phyloP scores from a whole-genome alignment of 2,797 vertebrate species.

The Myripristis murdjan region DNA sequence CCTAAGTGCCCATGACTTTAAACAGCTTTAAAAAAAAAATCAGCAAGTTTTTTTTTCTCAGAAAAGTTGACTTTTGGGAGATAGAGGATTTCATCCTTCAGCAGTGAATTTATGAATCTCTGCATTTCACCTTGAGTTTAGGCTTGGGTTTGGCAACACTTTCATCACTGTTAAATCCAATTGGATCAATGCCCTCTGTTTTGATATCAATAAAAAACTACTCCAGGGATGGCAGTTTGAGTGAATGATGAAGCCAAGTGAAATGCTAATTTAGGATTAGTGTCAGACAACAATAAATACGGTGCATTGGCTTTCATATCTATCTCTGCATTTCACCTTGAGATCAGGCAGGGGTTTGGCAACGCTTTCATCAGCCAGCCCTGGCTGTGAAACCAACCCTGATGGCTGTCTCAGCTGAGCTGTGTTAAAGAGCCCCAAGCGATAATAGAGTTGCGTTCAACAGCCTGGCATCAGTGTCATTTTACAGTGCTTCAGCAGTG shows the following conservation, averaged over 20 bases:
- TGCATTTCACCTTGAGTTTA: conserved; percentile 67
- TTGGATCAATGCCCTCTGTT: conserved; percentile 74
- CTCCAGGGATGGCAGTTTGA: conserved; percentile 66
- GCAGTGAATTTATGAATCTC: conserved; percentile 62
- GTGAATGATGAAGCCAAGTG: conserved; percentile 76
- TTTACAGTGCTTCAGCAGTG: conserved; percentile 59
- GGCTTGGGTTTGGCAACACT: conserved; percentile 49
- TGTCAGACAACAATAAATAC: conserved; percentile 76
- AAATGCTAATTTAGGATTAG: conserved; percentile 82
- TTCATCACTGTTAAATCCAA: conserved; percentile 69
- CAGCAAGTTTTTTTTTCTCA: conserved; percentile 44
- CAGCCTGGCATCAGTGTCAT: conserved; percentile 51
- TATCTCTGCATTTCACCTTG: conserved; percentile 77
- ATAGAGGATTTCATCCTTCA: conserved; percentile 46
- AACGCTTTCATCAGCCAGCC: conserved; percentile 71
- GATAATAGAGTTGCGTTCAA: conserved; percentile 66
- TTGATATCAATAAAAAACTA: conserved; percentile 71
- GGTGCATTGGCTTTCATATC: conserved; percentile 68
- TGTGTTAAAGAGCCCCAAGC: conserved; percentile 64
- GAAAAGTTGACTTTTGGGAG: conserved; percentile 49
- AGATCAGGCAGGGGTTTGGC: conserved; percentile 67
- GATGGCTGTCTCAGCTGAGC: conserved; percentile 64
- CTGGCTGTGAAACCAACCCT: conserved; percentile 59
- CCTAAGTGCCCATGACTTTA: conserved; percentile 37
- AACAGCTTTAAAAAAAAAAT: conserved; percentile 33